These are phyloP conservation scores for Hypocryptadius cinnamomeus DNA, from an alignment of 2,113 vertebrate genomes.

Conservation along the genomic window DNA sequence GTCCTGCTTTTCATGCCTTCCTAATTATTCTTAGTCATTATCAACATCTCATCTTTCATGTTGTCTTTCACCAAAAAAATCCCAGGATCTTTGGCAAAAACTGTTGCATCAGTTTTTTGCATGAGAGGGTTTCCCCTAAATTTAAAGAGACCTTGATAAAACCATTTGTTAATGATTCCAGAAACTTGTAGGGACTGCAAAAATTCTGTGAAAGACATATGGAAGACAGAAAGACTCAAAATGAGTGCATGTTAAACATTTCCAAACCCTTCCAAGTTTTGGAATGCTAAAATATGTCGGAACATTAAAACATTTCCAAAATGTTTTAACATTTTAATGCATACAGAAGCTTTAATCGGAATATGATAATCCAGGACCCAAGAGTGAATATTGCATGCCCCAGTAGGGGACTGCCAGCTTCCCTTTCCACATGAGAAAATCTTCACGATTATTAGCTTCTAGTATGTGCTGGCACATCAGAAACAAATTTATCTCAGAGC, in stretches of 20 bases:
- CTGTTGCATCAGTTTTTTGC: background rate
- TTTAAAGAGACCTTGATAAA: background rate
- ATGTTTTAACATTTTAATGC: background rate
- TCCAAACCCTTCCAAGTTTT: background rate
- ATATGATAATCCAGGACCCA: background rate
- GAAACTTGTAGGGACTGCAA: background rate
- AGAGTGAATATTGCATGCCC: background rate
- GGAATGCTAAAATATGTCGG: background rate
- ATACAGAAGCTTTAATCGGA: background rate
- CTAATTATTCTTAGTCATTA: background rate
- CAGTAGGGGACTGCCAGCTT: background rate
- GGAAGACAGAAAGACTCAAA: background rate
- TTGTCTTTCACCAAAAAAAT: background rate
- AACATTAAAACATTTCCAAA: conserved; percentile 22
- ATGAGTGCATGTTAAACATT: background rate
- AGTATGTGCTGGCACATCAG: background rate
- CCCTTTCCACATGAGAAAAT: background rate
- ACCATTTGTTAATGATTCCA: background rate
- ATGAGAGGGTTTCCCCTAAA: background rate
- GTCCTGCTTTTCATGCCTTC: background rate
- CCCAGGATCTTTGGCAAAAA: background rate
- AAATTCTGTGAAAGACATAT: background rate
- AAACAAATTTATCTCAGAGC: background rate
- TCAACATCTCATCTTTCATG: background rate
- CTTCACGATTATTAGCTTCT: background rate